phyloP scores from a whole-genome alignment of 2,113 vertebrate species.

The Calidris pygmaea region DNA sequence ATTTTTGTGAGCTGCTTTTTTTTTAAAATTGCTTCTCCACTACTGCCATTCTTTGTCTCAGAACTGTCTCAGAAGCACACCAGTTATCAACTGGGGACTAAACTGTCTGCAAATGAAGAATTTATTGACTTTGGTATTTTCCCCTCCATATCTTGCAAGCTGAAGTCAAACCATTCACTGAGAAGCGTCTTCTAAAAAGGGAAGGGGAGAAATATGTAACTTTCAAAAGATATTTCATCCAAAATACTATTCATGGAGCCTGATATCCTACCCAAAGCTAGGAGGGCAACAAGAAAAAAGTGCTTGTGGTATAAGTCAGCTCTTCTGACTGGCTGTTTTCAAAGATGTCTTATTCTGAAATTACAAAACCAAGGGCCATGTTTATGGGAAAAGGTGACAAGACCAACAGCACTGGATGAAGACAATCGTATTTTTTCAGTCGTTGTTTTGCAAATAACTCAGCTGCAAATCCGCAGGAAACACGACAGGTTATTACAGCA shows the following conservation, averaged over 20 bases:
- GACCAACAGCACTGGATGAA: background rate
- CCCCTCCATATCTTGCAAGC: background rate
- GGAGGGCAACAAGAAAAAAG: background rate
- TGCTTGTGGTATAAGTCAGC: accelerated
- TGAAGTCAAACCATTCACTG: background rate
- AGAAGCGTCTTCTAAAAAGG: background rate
- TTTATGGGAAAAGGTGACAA: background rate
- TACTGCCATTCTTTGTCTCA: background rate
- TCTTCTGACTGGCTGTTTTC: background rate
- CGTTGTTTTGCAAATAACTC: background rate
- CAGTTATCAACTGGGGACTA: background rate
- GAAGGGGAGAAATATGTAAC: accelerated
- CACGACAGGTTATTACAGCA: background rate
- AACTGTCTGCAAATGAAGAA: background rate
- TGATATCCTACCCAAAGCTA: background rate
- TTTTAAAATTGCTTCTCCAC: background rate
- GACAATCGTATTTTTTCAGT: background rate
- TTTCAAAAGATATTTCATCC: background rate
- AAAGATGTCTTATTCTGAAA: background rate
- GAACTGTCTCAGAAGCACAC: background rate
- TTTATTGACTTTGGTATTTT: background rate
- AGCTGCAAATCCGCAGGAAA: background rate
- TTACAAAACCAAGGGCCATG: background rate
- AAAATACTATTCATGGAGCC: background rate
- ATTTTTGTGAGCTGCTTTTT: background rate